Conservation (phyloP, 2,113 vertebrate genomes). For the Phaethornis superciliosus region DNA sequence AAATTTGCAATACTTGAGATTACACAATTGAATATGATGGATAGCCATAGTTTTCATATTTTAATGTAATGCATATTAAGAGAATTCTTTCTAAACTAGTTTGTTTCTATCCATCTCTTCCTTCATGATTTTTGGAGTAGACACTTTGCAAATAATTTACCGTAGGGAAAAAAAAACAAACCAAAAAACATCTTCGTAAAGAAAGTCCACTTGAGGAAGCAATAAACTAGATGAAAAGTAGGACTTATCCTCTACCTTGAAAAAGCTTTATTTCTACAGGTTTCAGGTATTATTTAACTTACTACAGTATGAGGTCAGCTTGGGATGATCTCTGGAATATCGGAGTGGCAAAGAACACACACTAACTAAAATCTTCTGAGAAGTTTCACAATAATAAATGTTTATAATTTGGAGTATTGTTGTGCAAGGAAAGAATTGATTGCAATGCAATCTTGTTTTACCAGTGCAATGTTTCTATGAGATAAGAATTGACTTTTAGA, state of each 20-base stretch:
- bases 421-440: background rate
- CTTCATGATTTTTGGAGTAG: background rate
- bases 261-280: background rate
- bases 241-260: background rate
- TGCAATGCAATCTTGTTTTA: background rate
- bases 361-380: background rate
- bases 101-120: background rate
- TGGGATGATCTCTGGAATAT: background rate
- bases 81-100: background rate
- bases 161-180: background rate
- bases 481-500: background rate
- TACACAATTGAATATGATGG: background rate
- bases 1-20: fast-evolving
- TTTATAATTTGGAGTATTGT: background rate
- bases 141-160: background rate
- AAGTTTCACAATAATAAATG: background rate
- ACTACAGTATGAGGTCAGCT: background rate
- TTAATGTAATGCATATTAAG: background rate
- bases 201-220: background rate
- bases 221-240: background rate
- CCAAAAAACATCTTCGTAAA: background rate
- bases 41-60: background rate
- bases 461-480: background rate
- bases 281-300: background rate
- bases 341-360: background rate